These are phyloP conservation scores for Heliconius charithonia DNA, from an alignment of 2,888 invertebrate species.

Conservation along the genomic window DNA sequence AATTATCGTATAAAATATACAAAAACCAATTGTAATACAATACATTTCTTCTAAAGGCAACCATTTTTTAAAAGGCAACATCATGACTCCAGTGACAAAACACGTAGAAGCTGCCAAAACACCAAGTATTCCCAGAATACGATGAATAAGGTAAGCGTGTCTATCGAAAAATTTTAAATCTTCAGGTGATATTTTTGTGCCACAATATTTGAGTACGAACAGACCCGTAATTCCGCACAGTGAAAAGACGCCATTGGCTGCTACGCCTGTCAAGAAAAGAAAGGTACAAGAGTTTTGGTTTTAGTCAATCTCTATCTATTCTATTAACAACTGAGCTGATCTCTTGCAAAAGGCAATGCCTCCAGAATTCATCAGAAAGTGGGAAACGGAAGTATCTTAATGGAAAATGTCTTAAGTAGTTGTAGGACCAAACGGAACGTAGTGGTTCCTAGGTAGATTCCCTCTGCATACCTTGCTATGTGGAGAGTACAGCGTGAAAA, in stretches of 20 bases:
- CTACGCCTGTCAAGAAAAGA: conserved; percentile 52
- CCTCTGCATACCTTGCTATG: too few species aligned
- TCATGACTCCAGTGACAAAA: conserved; percentile 56
- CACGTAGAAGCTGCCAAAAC: conserved; percentile 55
- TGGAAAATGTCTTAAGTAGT: too few species aligned
- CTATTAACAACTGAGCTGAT: too few species aligned
- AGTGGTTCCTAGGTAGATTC: too few species aligned
- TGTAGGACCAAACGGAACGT: too few species aligned
- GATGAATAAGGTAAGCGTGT: conserved; percentile 46
- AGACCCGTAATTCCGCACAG: conserved; percentile 47
- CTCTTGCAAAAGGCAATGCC: too few species aligned
- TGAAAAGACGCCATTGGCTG: conserved; percentile 42
- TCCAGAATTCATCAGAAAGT: too few species aligned
- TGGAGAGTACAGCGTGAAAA: too few species aligned
- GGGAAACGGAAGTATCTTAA: too few species aligned
- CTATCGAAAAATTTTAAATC: conserved; percentile 15
- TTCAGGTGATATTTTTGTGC: neutral
- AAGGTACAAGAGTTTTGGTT: neutral
- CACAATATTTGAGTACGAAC: conserved; percentile 34
- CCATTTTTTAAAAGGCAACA: conserved; percentile 53
- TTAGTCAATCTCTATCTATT: neutral
- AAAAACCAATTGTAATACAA: conserved; percentile 52
- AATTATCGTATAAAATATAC: conserved; percentile 53
- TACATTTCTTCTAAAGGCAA: conserved; percentile 50
- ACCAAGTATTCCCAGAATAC: conserved; percentile 49